Conservation (phyloP, 2,797 vertebrate genomes). For the Pagetopsis macropterus region DNA sequence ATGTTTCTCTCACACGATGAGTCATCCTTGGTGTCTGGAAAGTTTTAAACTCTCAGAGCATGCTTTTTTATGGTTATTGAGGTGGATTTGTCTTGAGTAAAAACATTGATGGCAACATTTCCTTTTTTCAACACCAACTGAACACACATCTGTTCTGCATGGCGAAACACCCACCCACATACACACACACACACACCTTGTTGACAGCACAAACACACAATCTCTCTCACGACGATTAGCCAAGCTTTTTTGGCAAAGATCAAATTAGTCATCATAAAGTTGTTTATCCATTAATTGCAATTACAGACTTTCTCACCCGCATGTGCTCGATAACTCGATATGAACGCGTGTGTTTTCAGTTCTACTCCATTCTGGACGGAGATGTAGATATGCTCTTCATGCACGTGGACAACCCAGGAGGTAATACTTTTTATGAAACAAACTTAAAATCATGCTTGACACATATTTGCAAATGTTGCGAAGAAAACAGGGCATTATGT, state of each 20-base stretch:
- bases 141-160: conserved; percentile 34
- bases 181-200: conserved; percentile 25
- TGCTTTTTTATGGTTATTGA: neutral
- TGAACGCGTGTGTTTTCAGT: conserved; percentile 70
- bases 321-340: neutral
- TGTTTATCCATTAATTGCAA: neutral
- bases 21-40: neutral
- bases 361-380: conserved; percentile 87
- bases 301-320: conserved; percentile 26
- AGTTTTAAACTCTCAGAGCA: neutral
- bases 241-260: conserved; percentile 33
- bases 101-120: conserved; percentile 38
- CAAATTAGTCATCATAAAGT: conserved; percentile 51
- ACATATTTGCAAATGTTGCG: conserved; percentile 19
- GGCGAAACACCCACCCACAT: conserved; percentile 23
- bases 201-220: conserved; percentile 67
- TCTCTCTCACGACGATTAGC: conserved; percentile 64
- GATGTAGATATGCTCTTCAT: conserved; percentile 89
- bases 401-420: conserved; percentile 88
- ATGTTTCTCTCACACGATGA: neutral
- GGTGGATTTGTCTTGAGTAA: neutral
- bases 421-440: conserved; percentile 56
- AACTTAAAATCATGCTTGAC: conserved; percentile 10
- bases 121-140: conserved; percentile 33
- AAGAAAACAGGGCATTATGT: conserved; percentile 4